These are phyloP conservation scores for Mylabris sibirica DNA, from an alignment of 2,888 invertebrate genomes.

Conservation along the genomic window DNA sequence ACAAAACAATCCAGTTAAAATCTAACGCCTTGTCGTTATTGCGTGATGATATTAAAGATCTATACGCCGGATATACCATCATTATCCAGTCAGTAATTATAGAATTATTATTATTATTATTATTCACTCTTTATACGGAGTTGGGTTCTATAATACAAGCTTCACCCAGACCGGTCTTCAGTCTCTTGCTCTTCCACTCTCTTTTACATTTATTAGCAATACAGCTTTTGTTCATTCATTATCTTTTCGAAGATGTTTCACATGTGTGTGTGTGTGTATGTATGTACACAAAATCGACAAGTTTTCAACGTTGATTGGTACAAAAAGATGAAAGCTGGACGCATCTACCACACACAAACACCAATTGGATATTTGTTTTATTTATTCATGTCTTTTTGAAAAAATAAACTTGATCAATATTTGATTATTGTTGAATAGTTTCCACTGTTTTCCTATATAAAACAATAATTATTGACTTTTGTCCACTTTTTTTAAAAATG, in stretches of 20 bases:
- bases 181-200: not conserved
- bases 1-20: not conserved
- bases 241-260: not conserved
- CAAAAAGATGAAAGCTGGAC: not conserved
- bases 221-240: conserved; percentile 9
- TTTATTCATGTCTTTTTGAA: not conserved
- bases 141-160: not conserved
- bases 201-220: conserved; percentile 1
- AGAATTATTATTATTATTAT: not conserved
- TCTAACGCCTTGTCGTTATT: not conserved
- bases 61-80: conserved; percentile 2
- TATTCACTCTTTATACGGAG: not conserved
- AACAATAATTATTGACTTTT: conserved; percentile 4
- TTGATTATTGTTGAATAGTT: conserved; percentile 1
- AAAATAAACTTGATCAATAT: not conserved
- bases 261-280: no score
- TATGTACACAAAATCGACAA: not conserved
- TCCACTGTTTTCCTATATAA: not conserved
- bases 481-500: not conserved
- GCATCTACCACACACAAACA: not conserved
- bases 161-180: not conserved
- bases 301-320: not conserved
- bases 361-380: not conserved
- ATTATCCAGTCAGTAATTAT: conserved; percentile 4
- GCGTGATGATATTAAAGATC: not conserved